These are phyloP conservation scores for Ophion obscuratus DNA, from an alignment of 2,888 invertebrate species.

Conservation along the genomic window DNA sequence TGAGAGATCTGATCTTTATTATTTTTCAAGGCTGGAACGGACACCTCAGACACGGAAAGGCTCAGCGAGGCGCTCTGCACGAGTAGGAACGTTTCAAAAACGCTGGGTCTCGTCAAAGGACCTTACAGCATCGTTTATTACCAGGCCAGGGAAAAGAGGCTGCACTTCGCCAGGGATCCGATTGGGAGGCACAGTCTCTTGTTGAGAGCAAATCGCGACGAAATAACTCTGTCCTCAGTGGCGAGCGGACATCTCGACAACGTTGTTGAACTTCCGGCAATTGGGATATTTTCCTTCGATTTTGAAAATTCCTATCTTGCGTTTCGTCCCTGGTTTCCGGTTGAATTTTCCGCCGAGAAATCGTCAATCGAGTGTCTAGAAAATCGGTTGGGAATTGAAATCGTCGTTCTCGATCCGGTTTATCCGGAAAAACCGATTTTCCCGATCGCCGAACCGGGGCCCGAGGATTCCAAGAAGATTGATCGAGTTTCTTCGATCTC, in stretches of 20 bases:
- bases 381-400: conserved; percentile 22
- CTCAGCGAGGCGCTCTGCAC: conserved; percentile 70
- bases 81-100: conserved; percentile 81
- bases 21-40: conserved; percentile 56
- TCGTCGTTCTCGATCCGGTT: conserved; percentile 11
- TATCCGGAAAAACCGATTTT: not conserved
- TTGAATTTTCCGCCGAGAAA: not conserved
- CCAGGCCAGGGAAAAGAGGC: conserved; percentile 85
- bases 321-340: conserved; percentile 83
- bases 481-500: conserved; percentile 12
- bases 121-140: conserved; percentile 94
- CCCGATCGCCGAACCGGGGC: conserved; percentile 7
- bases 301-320: conserved; percentile 80
- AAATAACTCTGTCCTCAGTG: conserved; percentile 76
- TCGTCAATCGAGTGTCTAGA: conserved; percentile 2
- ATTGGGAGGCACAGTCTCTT: conserved; percentile 95
- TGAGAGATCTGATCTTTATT: not conserved
- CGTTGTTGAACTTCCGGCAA: conserved; percentile 87
- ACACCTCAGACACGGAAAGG: conserved; percentile 71
- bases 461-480: not conserved
- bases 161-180: conserved; percentile 94
- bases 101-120: conserved; percentile 88
- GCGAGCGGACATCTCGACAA: conserved; percentile 83
- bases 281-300: conserved; percentile 86
- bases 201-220: conserved; percentile 84